Conservation (phyloP, 2,113 vertebrate species). For the Laticauda laticaudata region DNA sequence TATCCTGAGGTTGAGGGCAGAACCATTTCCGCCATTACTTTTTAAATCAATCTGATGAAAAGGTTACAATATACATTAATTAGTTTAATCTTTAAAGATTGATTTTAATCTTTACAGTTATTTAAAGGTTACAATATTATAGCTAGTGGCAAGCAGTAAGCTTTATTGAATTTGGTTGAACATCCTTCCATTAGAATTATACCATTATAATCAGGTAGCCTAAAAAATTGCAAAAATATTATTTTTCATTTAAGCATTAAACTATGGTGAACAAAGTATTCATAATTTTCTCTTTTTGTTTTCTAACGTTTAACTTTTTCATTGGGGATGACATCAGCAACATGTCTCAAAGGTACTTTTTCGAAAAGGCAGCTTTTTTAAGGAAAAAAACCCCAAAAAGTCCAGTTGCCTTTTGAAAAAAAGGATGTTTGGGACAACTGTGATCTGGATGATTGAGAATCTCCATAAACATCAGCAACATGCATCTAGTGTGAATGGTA, state of each 20-base stretch:
- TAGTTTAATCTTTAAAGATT: neutral
- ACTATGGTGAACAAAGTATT: neutral
- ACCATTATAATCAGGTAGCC: neutral
- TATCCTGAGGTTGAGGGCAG: neutral
- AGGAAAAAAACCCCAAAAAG: neutral
- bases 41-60: neutral
- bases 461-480: neutral
- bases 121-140: neutral
- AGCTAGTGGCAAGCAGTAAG: neutral
- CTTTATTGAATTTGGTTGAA: neutral
- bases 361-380: neutral
- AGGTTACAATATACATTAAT: neutral
- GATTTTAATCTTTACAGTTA: neutral
- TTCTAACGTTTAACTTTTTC: neutral
- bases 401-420: neutral
- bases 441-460: neutral
- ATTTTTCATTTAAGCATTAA: neutral
- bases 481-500: neutral
- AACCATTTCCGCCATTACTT: neutral
- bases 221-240: neutral
- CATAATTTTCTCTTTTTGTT: neutral
- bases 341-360: neutral
- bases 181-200: neutral
- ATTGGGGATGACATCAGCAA: neutral
- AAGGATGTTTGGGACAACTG: neutral